Evolutionary conservation across 2,113 vertebrate genomes (phyloP), one percentile per base, ranked within the genome.

Genomic region (Myiozetetes cayanensis): DNA sequence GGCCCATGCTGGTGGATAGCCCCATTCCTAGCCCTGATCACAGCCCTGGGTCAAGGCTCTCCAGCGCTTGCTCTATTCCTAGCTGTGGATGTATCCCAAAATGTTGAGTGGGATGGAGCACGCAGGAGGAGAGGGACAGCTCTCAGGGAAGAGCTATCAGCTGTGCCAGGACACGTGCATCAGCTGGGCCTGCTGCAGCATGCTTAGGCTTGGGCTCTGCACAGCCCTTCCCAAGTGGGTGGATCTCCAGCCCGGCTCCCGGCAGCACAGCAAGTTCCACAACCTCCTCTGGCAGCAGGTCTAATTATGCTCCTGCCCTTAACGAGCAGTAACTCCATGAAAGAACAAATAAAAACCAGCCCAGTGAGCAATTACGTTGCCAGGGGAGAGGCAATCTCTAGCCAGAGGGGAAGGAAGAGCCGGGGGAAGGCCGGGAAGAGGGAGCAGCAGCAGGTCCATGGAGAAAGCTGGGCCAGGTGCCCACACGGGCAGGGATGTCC

Each of bases 331-430:
- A 56, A 21, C 83, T 90, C 74, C 66, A 85, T 37, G 52, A 90
- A 35, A 90, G 94, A 96, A 95, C 90, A 96, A 94, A 90, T 88
- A 53, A 77, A 94, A 93, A 88, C 92, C 93, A 95, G 96, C 93
- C 65, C 76, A 71, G 90, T 37, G 88, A 93, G 85, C 90, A 93
- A 90, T 95, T 88, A 11, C 1, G 55, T 95, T 71, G 85, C 92
- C 46, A 85, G n/a, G 96, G 88, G 92, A 90, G 94, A 93, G 90
- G 90, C 70, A 43, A 65, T 56, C 79, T 93, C 93, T 94, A 86
- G 96, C 94, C 77, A 9, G 52, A 91, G 95, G 94, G 59, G 61
- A 91, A 88, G 95, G 90, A 96, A 90, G 91, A 90, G 75, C 20
- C 2, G 2, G 6, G 31, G 13, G 78, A 90, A 79, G 78, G 66